A percentile compares a stretch with the other conserved stretches of the same genome.
Conservation (phyloP, 2,113 vertebrate species). For the Perca schrenkii region DNA sequence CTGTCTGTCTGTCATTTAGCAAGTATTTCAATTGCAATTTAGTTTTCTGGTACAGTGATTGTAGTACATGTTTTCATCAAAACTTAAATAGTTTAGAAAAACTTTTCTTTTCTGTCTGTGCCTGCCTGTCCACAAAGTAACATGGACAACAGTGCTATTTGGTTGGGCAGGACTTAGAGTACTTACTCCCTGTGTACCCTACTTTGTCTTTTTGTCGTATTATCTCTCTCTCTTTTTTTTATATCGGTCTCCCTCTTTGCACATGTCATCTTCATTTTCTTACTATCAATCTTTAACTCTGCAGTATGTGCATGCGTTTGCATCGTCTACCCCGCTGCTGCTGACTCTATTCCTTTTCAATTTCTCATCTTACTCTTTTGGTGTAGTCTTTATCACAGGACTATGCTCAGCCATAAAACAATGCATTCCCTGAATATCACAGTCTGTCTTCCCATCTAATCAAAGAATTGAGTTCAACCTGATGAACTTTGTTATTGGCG, state of each 20-base stretch:
- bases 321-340: background rate
- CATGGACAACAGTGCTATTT: conserved; percentile 16
- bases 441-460: background rate
- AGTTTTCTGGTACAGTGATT: background rate
- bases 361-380: background rate
- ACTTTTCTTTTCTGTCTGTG: background rate
- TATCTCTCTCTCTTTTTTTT: background rate
- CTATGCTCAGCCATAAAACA: background rate
- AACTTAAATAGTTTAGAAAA: background rate
- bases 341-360: background rate
- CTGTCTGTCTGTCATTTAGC: background rate
- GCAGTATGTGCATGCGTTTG: background rate
- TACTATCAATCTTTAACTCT: background rate
- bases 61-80: background rate
- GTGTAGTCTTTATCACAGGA: background rate
- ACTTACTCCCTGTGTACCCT: conserved; percentile 20
- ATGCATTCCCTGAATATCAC: background rate
- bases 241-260: background rate
- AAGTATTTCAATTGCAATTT: background rate
- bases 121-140: background rate
- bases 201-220: background rate
- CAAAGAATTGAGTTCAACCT: background rate
- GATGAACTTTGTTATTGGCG: conserved; percentile 12
- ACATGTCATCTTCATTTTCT: conserved; percentile 4
- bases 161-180: background rate